phyloP scores from a whole-genome alignment of 92 coral and sea anemone genomes.

The Porites rus region DNA sequence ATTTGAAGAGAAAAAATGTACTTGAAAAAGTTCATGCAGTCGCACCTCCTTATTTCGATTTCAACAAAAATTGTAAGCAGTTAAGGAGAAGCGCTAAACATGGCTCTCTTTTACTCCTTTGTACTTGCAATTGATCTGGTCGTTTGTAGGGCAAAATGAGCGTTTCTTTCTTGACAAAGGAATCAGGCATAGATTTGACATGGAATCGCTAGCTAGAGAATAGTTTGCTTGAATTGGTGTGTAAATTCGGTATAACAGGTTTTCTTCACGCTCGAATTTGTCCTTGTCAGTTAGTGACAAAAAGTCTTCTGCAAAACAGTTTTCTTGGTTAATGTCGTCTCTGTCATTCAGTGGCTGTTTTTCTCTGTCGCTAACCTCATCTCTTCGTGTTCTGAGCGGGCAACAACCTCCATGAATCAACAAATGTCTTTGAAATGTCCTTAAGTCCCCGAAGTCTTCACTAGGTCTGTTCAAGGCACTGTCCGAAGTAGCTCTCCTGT shows the following conservation, averaged over 20 bases:
- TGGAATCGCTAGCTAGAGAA: not conserved
- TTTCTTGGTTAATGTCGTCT: not conserved
- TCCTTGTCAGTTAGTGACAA: not conserved
- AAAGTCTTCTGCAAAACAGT: not conserved
- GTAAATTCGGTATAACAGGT: not conserved
- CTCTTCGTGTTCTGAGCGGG: not conserved
- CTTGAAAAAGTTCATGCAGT: too few relatives aligned
- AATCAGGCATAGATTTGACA: too few relatives aligned
- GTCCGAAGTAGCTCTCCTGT: slow-evolving; percentile 16
- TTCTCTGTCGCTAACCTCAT: not conserved
- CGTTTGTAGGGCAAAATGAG: not conserved
- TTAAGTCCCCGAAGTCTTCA: not conserved
- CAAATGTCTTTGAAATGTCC: not conserved
- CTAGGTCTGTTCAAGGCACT: not conserved
- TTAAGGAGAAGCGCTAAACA: not conserved
- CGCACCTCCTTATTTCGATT: too few relatives aligned
- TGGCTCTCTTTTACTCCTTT: slow-evolving; percentile 7
- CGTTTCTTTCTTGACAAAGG: not conserved
- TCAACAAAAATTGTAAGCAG: too few relatives aligned
- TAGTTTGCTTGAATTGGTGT: not conserved
- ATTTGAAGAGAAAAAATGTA: too few relatives aligned
- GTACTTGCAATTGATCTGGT: not conserved
- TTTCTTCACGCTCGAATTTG: not conserved
- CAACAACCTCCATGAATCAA: not conserved
- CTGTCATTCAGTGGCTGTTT: not conserved